Conservation (phyloP, 92 coral and sea anemone genomes). For the Epizoanthus ramosus region DNA sequence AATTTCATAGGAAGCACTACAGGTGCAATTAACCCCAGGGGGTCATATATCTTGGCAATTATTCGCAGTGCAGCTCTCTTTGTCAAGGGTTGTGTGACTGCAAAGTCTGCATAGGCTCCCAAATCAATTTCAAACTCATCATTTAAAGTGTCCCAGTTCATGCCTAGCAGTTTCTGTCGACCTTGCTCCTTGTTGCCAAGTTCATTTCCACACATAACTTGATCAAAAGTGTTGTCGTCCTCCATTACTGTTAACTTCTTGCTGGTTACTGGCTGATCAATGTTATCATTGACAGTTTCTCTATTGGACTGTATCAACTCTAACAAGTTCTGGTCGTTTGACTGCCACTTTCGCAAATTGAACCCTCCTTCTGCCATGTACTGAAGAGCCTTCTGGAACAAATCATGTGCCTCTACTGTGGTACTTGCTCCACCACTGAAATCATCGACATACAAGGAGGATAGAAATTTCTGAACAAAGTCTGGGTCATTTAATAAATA, state of each 20-base stretch:
- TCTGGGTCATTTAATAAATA: slow-evolving; percentile 36
- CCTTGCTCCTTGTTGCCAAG: not conserved
- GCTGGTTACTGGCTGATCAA: slow-evolving; percentile 15
- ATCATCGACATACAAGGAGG: slow-evolving; percentile 61
- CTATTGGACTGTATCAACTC: slow-evolving; percentile 20
- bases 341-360: slow-evolving; percentile 53
- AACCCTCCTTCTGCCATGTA: slow-evolving; percentile 43
- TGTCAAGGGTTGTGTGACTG: slow-evolving; percentile 30
- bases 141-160: slow-evolving; percentile 20
- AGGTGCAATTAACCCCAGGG: slow-evolving; percentile 51
- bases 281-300: slow-evolving; percentile 1
- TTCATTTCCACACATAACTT: slow-evolving; percentile 32
- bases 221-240: slow-evolving; percentile 40
- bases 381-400: slow-evolving; percentile 11
- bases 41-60: slow-evolving; percentile 61
- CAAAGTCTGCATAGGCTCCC: slow-evolving; percentile 16
- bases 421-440: slow-evolving; percentile 48
- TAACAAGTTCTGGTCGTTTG: slow-evolving; percentile 17
- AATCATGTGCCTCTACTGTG: slow-evolving; percentile 10
- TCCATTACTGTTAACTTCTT: slow-evolving; percentile 24
- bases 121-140: slow-evolving; percentile 35
- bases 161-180: slow-evolving; percentile 21
- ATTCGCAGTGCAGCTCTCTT: slow-evolving; percentile 49
- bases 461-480: slow-evolving; percentile 43
- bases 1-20: slow-evolving; percentile 48